Evolutionary conservation across 2,888 invertebrate genomes (phyloP), one percentile per base, ranked within the genome.

Genomic region (Augochlorella aurata): DNA sequence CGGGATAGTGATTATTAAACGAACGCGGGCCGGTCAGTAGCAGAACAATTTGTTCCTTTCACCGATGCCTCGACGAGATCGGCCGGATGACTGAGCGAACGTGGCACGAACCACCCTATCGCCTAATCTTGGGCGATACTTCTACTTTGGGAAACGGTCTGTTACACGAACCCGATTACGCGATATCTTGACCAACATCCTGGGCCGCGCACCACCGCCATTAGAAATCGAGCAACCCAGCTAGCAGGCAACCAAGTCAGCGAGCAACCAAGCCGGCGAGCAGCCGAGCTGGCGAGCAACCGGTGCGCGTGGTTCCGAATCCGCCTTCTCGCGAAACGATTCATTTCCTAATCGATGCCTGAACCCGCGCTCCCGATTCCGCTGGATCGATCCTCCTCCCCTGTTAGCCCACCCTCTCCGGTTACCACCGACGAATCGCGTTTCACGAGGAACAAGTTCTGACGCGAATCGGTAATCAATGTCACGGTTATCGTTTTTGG

Each of bases 21-120:
- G 74, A 66, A 82, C 74, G 45, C 58, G 12, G 45, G 24, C 67
- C 61, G 50, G 47, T 49, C 72, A 69, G 54, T 76, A 77, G 68
- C 74, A 74, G 70, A 45, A 83, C 77, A 85, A 83, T 85, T 88
- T 81, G 76, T 88, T 77, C 66, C 74, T 75, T 78, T 85, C 72
- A 74, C 67, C 81, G 81, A 81, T 81, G 83, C 81, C 81, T 81
- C 66, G 81, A 68, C 58, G 74, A 50, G 38, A 71, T 77, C 77
- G 80, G 68, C 54, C 71, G 52, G 74, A 72, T 71, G 81, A 73
- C 72, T 63, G 68, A 73, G 38, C 69, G 71, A 49, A 63, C 65
- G 38, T 10, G 49, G 66, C 78, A 79, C 77, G 71, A 78, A 75
- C 65, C 68, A 10, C 14, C 21, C n/a, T 81, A 81, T 81, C 77